Percentiles rank a stretch among this genome's conserved stretches.
These are phyloP conservation scores for Vesta saturnalis DNA, from an alignment of 2,888 invertebrate genomes.

Conservation along the genomic window DNA sequence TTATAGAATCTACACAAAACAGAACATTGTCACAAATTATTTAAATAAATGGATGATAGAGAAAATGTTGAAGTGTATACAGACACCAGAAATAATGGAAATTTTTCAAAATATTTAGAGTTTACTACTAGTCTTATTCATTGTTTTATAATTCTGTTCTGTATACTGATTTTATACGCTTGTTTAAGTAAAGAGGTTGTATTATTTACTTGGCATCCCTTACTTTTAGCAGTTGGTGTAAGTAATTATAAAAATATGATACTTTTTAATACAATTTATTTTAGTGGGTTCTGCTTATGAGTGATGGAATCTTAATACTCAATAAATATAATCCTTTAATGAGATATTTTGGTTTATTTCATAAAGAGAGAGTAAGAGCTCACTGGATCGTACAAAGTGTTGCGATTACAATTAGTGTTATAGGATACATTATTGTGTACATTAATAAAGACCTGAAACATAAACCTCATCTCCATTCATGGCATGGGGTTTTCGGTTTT, in stretches of 20 bases:
- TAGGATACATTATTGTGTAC: constrained; percentile 52
- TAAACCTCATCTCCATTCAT: constrained; percentile 55
- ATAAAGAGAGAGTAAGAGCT: constrained; percentile 47
- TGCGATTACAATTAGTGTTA: constrained; percentile 46
- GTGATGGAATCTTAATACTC: constrained; percentile 55
- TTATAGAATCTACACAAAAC: too few relatives aligned
- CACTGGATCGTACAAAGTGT: constrained; percentile 54
- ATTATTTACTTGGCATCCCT: constrained; percentile 48
- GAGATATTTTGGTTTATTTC: constrained; percentile 43
- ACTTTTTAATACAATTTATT: constrained; percentile 45
- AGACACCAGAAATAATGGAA: too few relatives aligned
- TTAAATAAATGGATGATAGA: too few relatives aligned
- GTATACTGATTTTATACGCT: constrained; percentile 35
- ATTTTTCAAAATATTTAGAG: too few relatives aligned
- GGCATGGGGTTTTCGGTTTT: constrained; percentile 57
- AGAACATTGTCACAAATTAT: too few relatives aligned
- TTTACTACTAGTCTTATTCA: too few relatives aligned
- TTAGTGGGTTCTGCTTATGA: constrained; percentile 58
- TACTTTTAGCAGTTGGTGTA: constrained; percentile 45
- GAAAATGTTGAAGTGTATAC: too few relatives aligned
- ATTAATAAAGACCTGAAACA: constrained; percentile 53
- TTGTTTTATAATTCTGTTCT: too few relatives aligned
- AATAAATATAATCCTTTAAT: constrained; percentile 54
- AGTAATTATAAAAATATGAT: too few relatives aligned
- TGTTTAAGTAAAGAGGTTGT: constrained; percentile 38